A percentile compares a stretch with the other conserved stretches of the same genome.
These are phyloP conservation scores for Spea hammondii DNA, from an alignment of 2,797 vertebrate genomes.

Conservation along the genomic window DNA sequence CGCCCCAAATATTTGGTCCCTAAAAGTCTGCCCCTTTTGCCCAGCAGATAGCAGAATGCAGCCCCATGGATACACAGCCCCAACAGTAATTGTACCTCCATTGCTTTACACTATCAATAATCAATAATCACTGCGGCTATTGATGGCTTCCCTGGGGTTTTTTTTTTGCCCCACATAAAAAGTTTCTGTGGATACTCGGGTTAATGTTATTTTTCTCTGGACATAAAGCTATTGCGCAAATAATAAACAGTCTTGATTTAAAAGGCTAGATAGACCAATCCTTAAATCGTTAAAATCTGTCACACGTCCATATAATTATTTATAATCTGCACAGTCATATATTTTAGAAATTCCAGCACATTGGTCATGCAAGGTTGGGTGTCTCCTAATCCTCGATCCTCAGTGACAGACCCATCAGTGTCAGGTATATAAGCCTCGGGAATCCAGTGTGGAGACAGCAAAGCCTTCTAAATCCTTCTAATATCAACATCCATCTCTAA, in stretches of 20 bases:
- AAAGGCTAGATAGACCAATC: not conserved
- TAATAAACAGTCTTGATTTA: not conserved
- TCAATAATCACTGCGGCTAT: no score
- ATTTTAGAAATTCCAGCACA: slow-evolving; percentile 3
- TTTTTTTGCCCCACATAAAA: no score
- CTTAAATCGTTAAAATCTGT: slow-evolving; percentile 23
- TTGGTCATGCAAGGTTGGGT: slow-evolving; percentile 21
- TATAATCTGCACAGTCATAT: slow-evolving; percentile 35
- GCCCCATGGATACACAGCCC: no score
- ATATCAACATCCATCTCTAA: slow-evolving; percentile 16
- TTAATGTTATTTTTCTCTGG: not conserved
- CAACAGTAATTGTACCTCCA: no score
- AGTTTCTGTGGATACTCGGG: no score
- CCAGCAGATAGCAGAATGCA: no score
- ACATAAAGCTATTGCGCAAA: not conserved
- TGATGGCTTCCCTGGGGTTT: no score
- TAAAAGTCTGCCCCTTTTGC: no score
- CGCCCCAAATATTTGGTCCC: no score
- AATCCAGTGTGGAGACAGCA: not conserved
- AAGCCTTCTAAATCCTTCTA: not conserved
- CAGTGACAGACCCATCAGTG: slow-evolving; percentile 17
- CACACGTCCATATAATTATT: slow-evolving; percentile 29
- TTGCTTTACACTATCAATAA: no score
- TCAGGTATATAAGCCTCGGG: slow-evolving; percentile 15
- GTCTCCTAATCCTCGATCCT: not conserved